phyloP scores from a whole-genome alignment of 2,888 invertebrate genomes.

The Chrysodeixis includens region DNA sequence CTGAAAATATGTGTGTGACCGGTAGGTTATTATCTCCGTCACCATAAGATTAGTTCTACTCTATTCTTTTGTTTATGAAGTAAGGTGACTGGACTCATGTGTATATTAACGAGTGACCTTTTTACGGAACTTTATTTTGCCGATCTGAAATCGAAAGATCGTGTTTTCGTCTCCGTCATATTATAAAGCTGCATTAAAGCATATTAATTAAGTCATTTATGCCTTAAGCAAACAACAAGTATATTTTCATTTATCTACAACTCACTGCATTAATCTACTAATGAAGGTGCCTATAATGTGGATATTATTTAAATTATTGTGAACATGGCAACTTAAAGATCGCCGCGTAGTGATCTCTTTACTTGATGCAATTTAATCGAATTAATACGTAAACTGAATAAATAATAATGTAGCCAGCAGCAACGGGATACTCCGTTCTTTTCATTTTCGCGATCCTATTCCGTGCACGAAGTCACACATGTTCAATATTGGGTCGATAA shows the following conservation, averaged over 20 bases:
- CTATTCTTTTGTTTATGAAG: no score
- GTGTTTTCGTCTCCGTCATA: neutral
- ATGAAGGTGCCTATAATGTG: conserved; percentile 12
- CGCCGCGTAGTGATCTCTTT: conserved; percentile 14
- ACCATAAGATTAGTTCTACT: no score
- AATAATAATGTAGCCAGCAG: conserved; percentile 34
- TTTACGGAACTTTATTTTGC: neutral
- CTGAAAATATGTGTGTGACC: no score
- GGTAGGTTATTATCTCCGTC: no score
- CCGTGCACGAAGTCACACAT: conserved; percentile 37
- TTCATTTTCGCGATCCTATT: conserved; percentile 36
- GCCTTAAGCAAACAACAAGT: conserved; percentile 5
- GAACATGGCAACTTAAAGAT: conserved; percentile 9
- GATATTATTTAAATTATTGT: neutral
- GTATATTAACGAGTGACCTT: no score
- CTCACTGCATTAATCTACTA: conserved; percentile 25
- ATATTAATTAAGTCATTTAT: conserved; percentile 3
- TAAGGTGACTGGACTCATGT: no score
- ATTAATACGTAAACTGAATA: conserved; percentile 41
- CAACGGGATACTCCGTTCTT: conserved; percentile 15
- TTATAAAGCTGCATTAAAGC: neutral
- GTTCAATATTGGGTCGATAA: conserved; percentile 52
- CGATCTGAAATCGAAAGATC: neutral
- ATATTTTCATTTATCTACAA: neutral
- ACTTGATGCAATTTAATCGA: conserved; percentile 31